Evolutionary conservation across 2,888 invertebrate species (phyloP).

Genomic region (Camptogramma bilineatum): DNA sequence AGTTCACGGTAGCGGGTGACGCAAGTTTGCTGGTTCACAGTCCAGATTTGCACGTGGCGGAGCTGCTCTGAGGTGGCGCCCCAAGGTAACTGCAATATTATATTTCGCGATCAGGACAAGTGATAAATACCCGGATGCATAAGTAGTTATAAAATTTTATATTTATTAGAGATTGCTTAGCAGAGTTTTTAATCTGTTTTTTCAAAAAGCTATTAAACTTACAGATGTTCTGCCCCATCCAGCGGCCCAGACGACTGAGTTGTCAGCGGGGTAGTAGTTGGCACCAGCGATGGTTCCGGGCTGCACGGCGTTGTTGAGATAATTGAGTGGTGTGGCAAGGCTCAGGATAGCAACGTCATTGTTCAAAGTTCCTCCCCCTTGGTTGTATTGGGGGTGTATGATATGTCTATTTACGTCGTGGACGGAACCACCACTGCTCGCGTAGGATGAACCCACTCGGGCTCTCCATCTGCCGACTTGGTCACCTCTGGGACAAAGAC

Average conservation of each 20-base stretch:
- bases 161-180: not conserved
- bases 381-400: slow-evolving; percentile 61
- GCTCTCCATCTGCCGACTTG: slow-evolving; percentile 50
- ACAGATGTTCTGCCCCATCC: slow-evolving; percentile 66
- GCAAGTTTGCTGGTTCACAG: slow-evolving; percentile 51
- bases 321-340: slow-evolving; percentile 37
- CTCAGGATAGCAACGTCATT: slow-evolving; percentile 59
- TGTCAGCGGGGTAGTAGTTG: slow-evolving; percentile 57
- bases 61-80: slow-evolving; percentile 49
- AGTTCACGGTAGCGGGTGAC: slow-evolving; percentile 36
- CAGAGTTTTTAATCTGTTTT: not conserved
- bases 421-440: slow-evolving; percentile 59
- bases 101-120: too few relatives aligned
- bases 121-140: too few relatives aligned
- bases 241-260: slow-evolving; percentile 59
- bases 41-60: slow-evolving; percentile 56
- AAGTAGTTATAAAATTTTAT: too few relatives aligned
- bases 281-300: slow-evolving; percentile 46
- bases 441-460: slow-evolving; percentile 59
- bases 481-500: slow-evolving; percentile 46
- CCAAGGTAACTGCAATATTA: slow-evolving; percentile 30
- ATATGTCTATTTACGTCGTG: slow-evolving; percentile 38
- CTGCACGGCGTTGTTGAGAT: slow-evolving; percentile 28
- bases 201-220: slow-evolving; percentile 36
- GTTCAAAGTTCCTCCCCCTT: slow-evolving; percentile 40